Evolutionary conservation across 2,797 vertebrate genomes (phyloP), one percentile per base, ranked within the genome.

Genomic region (Falco cherrug): DNA sequence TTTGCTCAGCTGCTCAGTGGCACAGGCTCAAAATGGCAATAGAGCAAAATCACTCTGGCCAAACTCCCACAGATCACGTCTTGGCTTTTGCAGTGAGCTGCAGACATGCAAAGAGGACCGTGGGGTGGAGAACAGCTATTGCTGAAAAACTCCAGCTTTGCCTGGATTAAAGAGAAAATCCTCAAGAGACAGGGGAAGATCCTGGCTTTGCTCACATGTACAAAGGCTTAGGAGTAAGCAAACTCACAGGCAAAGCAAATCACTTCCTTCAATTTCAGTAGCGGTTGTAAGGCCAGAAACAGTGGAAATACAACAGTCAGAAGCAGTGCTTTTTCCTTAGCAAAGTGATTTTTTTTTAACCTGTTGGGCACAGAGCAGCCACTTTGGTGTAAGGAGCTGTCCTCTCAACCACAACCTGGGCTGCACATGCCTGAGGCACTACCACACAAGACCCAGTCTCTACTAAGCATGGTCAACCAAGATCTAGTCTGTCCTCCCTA

Each of bases 121-220:
- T 10, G 13, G 57, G 54, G n/a, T 86, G 33, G 43, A 80, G 37
- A 90, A 73, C 21, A 92, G 60, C n/a, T 85, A 16, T 89, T 67
- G 33, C 2, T 90, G 63, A 95, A 92, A 90, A 90, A 68, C 60
- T 56, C 37, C 82, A 89, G 50, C 47, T 95, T 83, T 89, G 48
- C 39, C 56, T 50, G 68, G 13, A 61, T 87, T 90, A 75, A 57
- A 77, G 24, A 80, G 6, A 88, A 94, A 84, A 79, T 67, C 57
- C 71, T 87, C 59, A n/a, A 83, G 90, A 93, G 71, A 51, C 37
- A 6, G 26, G 7, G 51, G 26, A 59, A 90, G 28, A 92, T 89
- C 31, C 68, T 87, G 84, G 50, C 24, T 92, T 93, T 95, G 64
- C 89, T 94, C 54, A 54, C 50, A 56, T 20, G 14, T 76, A 51